Evolutionary conservation across 2,888 invertebrate genomes (phyloP).

Genomic region (Tipula vernalis): DNA sequence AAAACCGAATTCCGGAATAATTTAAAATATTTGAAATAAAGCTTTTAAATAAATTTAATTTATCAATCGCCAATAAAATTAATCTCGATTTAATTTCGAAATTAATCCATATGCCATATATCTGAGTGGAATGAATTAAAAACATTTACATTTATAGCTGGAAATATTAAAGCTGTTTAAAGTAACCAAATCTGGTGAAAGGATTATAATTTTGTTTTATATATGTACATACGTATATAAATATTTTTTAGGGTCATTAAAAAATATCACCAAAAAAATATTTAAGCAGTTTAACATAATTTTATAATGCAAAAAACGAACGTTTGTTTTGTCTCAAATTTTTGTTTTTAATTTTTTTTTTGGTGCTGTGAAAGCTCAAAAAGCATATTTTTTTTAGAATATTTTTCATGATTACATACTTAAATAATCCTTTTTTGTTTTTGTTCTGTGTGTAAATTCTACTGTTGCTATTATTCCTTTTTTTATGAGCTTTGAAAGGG

Average conservation of each 20-base stretch:
- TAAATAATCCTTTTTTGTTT: not conserved
- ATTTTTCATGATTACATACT: constrained; percentile 1
- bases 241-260: not conserved
- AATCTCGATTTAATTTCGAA: too few species aligned
- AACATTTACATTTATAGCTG: not conserved
- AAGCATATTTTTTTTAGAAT: not conserved
- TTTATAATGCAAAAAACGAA: not conserved
- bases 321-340: not conserved
- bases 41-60: too few species aligned
- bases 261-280: not conserved
- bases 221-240: not conserved
- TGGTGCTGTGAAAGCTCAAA: not conserved
- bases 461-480: not conserved
- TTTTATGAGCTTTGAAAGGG: not conserved
- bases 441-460: not conserved
- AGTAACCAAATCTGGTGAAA: not conserved
- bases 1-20: too few species aligned
- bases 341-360: not conserved
- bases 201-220: not conserved
- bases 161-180: not conserved
- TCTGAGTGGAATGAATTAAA: not conserved
- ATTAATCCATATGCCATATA: too few species aligned
- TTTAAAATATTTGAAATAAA: too few species aligned
- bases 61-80: too few species aligned
- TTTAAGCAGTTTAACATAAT: constrained; percentile 4